phyloP scores from a whole-genome alignment of 2,888 invertebrate genomes.

The Junonia oenone region DNA sequence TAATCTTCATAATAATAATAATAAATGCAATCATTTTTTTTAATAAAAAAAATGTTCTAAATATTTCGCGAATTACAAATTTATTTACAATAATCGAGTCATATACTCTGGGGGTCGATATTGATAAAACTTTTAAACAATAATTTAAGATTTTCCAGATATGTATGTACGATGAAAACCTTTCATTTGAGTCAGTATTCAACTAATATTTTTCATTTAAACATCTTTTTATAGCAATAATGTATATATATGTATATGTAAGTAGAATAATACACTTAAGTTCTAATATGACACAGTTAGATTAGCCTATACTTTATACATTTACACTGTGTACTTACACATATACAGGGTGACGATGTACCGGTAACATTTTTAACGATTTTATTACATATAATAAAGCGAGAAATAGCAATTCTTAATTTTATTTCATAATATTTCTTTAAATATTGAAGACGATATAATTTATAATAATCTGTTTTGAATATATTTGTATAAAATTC shows the following conservation, averaged over 20 bases:
- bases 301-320: conserved; percentile 72
- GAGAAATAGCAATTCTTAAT: background rate
- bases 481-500: conserved; percentile 1
- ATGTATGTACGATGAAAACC: conserved; percentile 39
- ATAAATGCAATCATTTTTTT: conserved; percentile 65
- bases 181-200: conserved; percentile 53
- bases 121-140: conserved; percentile 38
- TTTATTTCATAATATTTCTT: background rate
- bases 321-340: conserved; percentile 74
- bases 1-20: conserved; percentile 41
- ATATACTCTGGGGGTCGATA: conserved; percentile 42
- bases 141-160: conserved; percentile 35
- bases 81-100: conserved; percentile 63
- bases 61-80: conserved; percentile 65
- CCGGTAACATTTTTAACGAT: conserved; percentile 29
- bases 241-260: conserved; percentile 61
- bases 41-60: conserved; percentile 59
- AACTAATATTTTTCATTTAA: conserved; percentile 68
- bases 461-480: background rate
- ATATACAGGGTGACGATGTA: conserved; percentile 60
- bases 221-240: conserved; percentile 66
- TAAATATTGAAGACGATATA: background rate
- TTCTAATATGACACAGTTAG: conserved; percentile 78
- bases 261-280: conserved; percentile 75
- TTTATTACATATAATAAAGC: background rate